A percentile compares a stretch with the other conserved stretches of the same genome.
These are phyloP conservation scores for Rhinoptilus africanus DNA, from an alignment of 2,113 vertebrate genomes.

Conservation along the genomic window DNA sequence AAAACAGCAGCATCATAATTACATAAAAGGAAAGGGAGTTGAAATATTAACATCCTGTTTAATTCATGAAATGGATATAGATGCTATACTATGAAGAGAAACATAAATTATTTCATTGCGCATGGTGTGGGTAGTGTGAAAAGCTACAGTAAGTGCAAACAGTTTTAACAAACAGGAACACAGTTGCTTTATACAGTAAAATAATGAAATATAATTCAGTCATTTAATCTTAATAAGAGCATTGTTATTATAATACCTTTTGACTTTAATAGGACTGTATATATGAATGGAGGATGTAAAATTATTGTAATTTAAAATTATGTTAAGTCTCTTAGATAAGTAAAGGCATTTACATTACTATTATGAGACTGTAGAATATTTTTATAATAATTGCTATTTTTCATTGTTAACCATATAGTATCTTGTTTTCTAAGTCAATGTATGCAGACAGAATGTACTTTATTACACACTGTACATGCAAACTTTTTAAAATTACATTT, in stretches of 20 bases:
- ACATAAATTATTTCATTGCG: constrained; percentile 5
- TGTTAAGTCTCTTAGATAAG: constrained; percentile 66
- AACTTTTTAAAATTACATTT: constrained; percentile 60
- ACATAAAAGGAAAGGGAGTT: constrained; percentile 31
- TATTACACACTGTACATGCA: constrained; percentile 33
- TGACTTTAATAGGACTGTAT: constrained; percentile 69
- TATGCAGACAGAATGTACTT: constrained; percentile 56
- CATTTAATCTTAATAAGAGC: constrained; percentile 74
- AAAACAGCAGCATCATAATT: not conserved
- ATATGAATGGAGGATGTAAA: constrained; percentile 64
- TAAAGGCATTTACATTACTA: constrained; percentile 69
- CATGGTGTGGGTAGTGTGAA: not conserved
- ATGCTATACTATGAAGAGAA: not conserved
- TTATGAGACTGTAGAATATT: constrained; percentile 70
- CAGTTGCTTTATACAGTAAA: constrained; percentile 48
- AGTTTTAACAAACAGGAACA: constrained; percentile 52
- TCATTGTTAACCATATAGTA: constrained; percentile 68
- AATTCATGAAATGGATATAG: constrained; percentile 37
- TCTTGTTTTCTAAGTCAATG: constrained; percentile 73
- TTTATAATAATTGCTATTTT: constrained; percentile 77
- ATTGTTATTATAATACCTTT: constrained; percentile 66
- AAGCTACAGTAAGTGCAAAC: constrained; percentile 46
- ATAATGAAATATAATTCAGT: constrained; percentile 66
- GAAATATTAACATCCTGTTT: constrained; percentile 43
- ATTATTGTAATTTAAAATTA: constrained; percentile 75